Evolutionary conservation across 1,140 invertebrate species (phyloP).

Genomic region (Caenorhabditis remanei): DNA sequence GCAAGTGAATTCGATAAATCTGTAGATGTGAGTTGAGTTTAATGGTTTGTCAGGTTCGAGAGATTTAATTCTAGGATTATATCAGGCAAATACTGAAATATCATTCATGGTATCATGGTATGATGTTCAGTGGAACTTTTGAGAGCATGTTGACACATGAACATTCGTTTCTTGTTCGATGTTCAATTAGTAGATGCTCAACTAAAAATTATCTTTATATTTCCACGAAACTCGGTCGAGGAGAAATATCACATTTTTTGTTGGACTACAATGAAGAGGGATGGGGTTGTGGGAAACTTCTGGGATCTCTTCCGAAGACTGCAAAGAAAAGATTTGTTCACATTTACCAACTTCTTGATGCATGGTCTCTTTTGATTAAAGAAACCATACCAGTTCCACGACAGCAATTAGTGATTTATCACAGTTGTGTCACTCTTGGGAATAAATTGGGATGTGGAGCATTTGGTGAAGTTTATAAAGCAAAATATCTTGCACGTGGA

Average conservation of each 20-base stretch:
- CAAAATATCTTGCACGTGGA: not conserved
- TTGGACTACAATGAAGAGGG: not conserved
- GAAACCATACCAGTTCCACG: not conserved
- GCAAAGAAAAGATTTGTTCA: not conserved
- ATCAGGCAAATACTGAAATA: not conserved
- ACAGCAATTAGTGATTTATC: not conserved
- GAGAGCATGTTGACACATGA: not conserved
- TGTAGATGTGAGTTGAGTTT: not conserved
- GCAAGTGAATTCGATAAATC: not conserved
- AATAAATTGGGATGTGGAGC: slow-evolving; percentile 6
- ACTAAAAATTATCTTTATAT: not conserved
- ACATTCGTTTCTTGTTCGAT: not conserved
- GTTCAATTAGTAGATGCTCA: not conserved
- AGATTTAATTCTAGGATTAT: not conserved
- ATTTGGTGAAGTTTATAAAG: slow-evolving; percentile 40
- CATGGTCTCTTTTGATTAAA: not conserved
- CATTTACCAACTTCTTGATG: slow-evolving; percentile 26
- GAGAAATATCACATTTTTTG: not conserved
- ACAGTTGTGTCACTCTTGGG: not conserved
- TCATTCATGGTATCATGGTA: not conserved
- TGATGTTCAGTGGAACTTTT: not conserved
- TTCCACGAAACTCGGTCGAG: not conserved
- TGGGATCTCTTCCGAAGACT: not conserved
- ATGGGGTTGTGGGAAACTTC: not conserved
- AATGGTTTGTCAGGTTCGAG: not conserved